Conservation (phyloP, 2,888 invertebrate genomes). For the Anoncus sp. region DNA sequence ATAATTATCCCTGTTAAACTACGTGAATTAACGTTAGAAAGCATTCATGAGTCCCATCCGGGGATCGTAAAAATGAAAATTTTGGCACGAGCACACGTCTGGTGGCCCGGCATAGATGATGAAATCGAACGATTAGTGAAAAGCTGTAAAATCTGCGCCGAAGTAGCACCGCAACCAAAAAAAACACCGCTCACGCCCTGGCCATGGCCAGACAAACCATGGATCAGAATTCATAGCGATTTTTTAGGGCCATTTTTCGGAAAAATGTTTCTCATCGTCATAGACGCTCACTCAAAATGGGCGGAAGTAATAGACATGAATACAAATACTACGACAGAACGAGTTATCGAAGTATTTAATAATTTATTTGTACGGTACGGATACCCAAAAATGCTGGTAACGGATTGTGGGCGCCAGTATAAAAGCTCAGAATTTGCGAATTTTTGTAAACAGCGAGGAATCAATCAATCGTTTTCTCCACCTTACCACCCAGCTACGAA, state of each 20-base stretch:
- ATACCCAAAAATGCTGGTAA: background rate
- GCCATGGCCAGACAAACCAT: background rate
- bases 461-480: constrained; percentile 52
- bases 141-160: too few relatives aligned
- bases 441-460: constrained; percentile 50
- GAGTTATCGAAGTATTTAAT: constrained; percentile 22
- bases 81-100: too few relatives aligned
- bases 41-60: constrained; percentile 2
- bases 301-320: constrained; percentile 63
- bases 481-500: constrained; percentile 65
- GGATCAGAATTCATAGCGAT: background rate
- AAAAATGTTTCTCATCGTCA: background rate
- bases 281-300: constrained; percentile 65
- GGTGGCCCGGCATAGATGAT: too few relatives aligned
- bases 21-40: background rate
- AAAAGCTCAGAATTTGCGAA: constrained; percentile 54
- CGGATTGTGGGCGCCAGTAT: constrained; percentile 65
- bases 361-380: background rate
- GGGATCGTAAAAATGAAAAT: constrained; percentile 19
- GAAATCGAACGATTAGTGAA: too few relatives aligned
- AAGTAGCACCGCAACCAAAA: too few relatives aligned
- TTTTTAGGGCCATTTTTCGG: background rate
- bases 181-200: too few relatives aligned
- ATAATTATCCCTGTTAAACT: background rate
- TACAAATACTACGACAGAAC: constrained; percentile 40